phyloP scores from a whole-genome alignment of 2,797 vertebrate genomes.

The Channallabes apus region DNA sequence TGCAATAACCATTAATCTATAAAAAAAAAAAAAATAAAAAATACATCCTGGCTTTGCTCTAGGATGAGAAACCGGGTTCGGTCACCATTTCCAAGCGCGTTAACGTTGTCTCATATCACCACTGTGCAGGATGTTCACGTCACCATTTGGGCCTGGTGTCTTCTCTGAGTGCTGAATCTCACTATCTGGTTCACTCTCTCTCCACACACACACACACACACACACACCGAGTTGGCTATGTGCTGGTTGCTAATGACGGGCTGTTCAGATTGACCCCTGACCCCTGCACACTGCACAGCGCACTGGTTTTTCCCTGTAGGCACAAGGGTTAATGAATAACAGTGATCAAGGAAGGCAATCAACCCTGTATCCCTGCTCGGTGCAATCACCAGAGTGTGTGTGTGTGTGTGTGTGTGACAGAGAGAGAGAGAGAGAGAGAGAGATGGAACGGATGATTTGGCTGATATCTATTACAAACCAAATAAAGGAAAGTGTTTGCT shows the following conservation, averaged over 20 bases:
- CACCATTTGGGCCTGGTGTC: slow-evolving; percentile 35
- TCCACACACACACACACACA: too few relatives aligned
- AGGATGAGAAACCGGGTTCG: background rate
- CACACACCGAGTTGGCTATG: slow-evolving; percentile 1
- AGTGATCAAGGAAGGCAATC: slow-evolving; percentile 49
- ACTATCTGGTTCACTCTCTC: background rate
- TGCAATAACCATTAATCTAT: background rate
- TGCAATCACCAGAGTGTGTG: slow-evolving; percentile 7
- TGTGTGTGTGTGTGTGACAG: slow-evolving; percentile 62
- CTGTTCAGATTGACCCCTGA: slow-evolving; percentile 45
- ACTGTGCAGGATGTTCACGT: background rate
- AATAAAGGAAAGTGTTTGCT: slow-evolving; percentile 40
- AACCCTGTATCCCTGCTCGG: slow-evolving; percentile 23
- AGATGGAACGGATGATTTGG: background rate
- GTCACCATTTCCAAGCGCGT: background rate
- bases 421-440: slow-evolving; percentile 36
- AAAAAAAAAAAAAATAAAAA: background rate
- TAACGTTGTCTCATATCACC: background rate
- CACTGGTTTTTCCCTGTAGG: slow-evolving; percentile 29
- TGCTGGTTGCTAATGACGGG: slow-evolving; percentile 43
- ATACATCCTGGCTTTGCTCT: background rate
- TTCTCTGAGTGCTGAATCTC: slow-evolving; percentile 18
- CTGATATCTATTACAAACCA: slow-evolving; percentile 35
- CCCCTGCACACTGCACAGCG: slow-evolving; percentile 30
- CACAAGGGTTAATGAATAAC: slow-evolving; percentile 52